A percentile compares a stretch with the other conserved stretches of the same genome.
phyloP scores from a whole-genome alignment of 2,888 invertebrate species.

The Apodemia duryi region DNA sequence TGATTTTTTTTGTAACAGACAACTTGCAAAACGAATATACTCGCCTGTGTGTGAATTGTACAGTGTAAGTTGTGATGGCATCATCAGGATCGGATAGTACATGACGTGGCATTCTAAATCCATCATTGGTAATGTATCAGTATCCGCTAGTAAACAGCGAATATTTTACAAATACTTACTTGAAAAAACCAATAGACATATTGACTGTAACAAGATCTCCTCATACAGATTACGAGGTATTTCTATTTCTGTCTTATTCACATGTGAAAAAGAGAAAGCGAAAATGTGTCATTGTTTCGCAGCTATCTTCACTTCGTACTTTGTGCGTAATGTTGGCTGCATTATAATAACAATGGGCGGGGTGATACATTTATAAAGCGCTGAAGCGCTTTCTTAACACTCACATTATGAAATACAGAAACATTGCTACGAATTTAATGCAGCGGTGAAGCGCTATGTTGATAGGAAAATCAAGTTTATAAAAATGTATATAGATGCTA shows the following conservation, averaged over 20 bases:
- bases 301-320: slow-evolving; percentile 57
- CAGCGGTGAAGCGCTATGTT: slow-evolving; percentile 43
- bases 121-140: no score
- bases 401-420: neutral
- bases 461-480: slow-evolving; percentile 39
- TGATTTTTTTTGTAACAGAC: no score
- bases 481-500: slow-evolving; percentile 12
- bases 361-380: slow-evolving; percentile 39
- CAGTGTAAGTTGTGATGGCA: no score
- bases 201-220: slow-evolving; percentile 24
- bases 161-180: no score
- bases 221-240: slow-evolving; percentile 38
- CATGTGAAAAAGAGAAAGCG: slow-evolving; percentile 39
- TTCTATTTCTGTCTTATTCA: slow-evolving; percentile 37
- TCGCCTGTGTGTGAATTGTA: no score
- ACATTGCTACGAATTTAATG: neutral
- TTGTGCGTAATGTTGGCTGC: slow-evolving; percentile 71
- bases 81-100: no score
- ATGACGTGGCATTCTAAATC: no score
- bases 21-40: no score
- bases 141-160: no score
- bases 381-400: slow-evolving; percentile 45
- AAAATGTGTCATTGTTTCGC: slow-evolving; percentile 35
- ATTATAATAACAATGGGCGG: slow-evolving; percentile 75
- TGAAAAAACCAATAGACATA: neutral